Base-by-base conservation (phyloP, 2,113 vertebrate genomes). In the Callipepla squamata region DNA sequence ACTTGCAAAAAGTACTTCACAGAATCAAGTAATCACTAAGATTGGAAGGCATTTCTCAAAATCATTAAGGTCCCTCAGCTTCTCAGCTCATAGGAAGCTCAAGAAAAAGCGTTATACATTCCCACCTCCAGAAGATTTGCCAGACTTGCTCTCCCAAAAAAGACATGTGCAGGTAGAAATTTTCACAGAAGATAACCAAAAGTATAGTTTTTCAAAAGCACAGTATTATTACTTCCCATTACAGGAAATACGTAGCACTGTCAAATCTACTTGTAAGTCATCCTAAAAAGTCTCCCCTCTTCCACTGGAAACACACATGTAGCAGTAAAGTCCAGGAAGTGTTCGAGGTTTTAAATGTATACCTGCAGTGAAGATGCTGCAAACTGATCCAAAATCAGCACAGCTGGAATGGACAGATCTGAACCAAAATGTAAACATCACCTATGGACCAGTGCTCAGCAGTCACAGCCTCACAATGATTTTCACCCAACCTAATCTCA, bases 31-130 rank as follows among this genome's bases (percentile, higher is more conserved):
- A 68, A n/a, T 8, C 2, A 0, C 1, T 70, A 32, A 70, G 34
- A 3, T 48, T 80, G 30, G 32, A 85, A n/a, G 7, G 4, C 4
- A 55, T 17, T 2, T 45, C 36, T 44, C 38, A 82, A 91, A 87
- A 79, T 32, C 40, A 51, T 28, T 26, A 73, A n/a, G 45, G 9
- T 2, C 68, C 14, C 17, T 76, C 38, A 32, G 62, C 26, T 53
- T 28, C 53, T 55, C 53, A 63, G 3, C 9, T 66, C 3, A 4
- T 3, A 83, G 15, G 77, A 87, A 80, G 50, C 11, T 10, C n/a
- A 50, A 40, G 17, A 59, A 53, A 73, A 62, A 10, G 0, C 0
- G 17, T 68, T 62, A 40, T 2, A 50, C 21, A 76, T 2, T n/a
- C 20, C 47, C 23, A 73, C 1, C 32, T 73, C 6, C 57, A 50